These are phyloP conservation scores for Zoroaster sp. DNA, from an alignment of 53 echinoderm and acorn worm genomes.

Conservation along the genomic window DNA sequence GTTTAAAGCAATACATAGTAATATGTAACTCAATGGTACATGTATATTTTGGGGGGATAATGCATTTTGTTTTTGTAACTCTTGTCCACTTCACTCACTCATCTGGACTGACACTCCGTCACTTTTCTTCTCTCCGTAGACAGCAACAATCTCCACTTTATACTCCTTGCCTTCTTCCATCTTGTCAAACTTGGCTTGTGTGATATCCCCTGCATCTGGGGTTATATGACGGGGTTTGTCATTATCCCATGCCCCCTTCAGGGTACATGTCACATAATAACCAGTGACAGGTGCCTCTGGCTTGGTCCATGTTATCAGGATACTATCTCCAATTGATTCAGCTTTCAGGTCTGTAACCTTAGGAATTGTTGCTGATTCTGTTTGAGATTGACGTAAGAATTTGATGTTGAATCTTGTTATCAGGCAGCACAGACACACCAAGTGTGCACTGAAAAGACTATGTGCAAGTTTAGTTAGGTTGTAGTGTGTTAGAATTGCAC, in stretches of 20 bases:
- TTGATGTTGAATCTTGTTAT: not conserved
- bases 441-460: not conserved
- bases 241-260: not conserved
- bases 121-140: conserved; percentile 72
- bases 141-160: conserved; percentile 68
- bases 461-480: not conserved
- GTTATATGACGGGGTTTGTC: not conserved
- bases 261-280: not conserved
- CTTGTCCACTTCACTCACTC: conserved; percentile 39
- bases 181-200: conserved; percentile 55
- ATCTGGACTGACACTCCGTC: conserved; percentile 63
- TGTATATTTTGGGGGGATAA: not conserved
- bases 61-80: not conserved
- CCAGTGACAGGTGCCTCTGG: conserved; percentile 14
- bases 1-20: no score
- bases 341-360: conserved; percentile 38
- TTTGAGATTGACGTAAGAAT: not conserved
- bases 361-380: conserved; percentile 2
- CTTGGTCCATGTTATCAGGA: conserved; percentile 17
- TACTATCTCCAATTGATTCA: not conserved
- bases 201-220: conserved; percentile 57
- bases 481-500: not conserved
- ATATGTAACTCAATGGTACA: no score
- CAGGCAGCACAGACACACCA: not conserved
- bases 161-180: conserved; percentile 63